Evolutionary conservation across 2,797 vertebrate species (phyloP), one percentile per base, ranked within the genome.

Genomic region (Argya squamiceps): DNA sequence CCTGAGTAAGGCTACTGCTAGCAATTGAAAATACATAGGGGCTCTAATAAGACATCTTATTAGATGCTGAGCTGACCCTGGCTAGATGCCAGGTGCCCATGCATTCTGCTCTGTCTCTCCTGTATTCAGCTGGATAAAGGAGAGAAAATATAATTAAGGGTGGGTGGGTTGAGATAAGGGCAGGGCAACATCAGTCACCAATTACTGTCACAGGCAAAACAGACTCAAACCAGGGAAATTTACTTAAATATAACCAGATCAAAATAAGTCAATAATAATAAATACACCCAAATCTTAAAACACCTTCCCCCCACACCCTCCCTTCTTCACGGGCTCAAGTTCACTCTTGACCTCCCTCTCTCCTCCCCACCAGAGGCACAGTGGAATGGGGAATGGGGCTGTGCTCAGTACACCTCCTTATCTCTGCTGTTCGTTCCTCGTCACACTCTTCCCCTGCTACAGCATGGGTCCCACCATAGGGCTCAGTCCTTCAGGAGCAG

Each of bases 21-120:
- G 4, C 0, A n/a, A 17, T 0, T 63, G 7, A 67, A 84, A 55
- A 44, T 55, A 22, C 12, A 6, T 0, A 26, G 7, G 3, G 6
- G 1, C 2, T 78, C 46, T 65, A 56, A 21, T 36, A 65, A 46
- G 43, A 26, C 0, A 7, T 18, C 20, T 15, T 52, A 12, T 44
- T 44, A 44, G 43, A 44, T 41, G 13, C 19, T 23, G 5, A 8
- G 11, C 15, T 78, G 17, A 37, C 4, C 7, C 12, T 39, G n/a
- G 6, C 15, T 75, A 36, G 18, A 17, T 70, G 29, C 5, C 46
- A 34, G 8, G 21, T 43, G 24, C 23, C 27, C 15, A 37, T 3
- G 7, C 41, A 20, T 47, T 3, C 6, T 30, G 3, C 20, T 36
- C 26, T 46, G 9, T 41, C 23, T 11, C 20, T 81, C 5, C 14